Conservation (phyloP, 2,888 invertebrate species). For the Drosophila cognata region DNA sequence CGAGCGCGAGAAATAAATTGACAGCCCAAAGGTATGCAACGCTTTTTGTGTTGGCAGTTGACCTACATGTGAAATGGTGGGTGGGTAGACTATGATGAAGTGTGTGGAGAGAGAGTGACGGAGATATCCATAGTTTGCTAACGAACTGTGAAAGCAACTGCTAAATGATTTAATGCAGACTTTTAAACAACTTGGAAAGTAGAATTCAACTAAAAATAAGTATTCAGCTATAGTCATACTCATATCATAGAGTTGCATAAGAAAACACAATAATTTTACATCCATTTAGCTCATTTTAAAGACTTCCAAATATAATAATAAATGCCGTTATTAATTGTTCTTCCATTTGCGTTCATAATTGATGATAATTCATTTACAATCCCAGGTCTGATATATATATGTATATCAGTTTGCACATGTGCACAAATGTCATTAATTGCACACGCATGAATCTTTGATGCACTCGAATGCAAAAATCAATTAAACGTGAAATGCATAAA, state of each 20-base stretch:
- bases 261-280: not conserved
- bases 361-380: constrained; percentile 46
- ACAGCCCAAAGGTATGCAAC: constrained; percentile 73
- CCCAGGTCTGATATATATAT: constrained; percentile 2
- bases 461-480: constrained; percentile 74
- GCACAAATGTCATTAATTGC: constrained; percentile 72
- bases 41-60: constrained; percentile 59
- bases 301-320: constrained; percentile 2
- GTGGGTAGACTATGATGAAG: not conserved
- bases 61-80: constrained; percentile 62
- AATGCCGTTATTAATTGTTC: constrained; percentile 21
- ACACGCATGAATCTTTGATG: constrained; percentile 74
- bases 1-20: constrained; percentile 71
- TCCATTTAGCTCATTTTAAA: not conserved
- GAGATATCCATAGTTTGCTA: constrained; percentile 8
- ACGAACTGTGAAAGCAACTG: constrained; percentile 31
- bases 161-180: constrained; percentile 15
- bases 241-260: too few relatives aligned
- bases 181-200: not conserved
- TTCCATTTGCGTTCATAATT: constrained; percentile 49
- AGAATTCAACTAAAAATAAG: not conserved
- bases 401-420: constrained; percentile 36
- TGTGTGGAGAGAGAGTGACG: not conserved
- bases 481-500: constrained; percentile 64
- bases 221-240: not conserved